Conservation (phyloP, 2,797 vertebrate genomes). For the Glyptemys insculpta region DNA sequence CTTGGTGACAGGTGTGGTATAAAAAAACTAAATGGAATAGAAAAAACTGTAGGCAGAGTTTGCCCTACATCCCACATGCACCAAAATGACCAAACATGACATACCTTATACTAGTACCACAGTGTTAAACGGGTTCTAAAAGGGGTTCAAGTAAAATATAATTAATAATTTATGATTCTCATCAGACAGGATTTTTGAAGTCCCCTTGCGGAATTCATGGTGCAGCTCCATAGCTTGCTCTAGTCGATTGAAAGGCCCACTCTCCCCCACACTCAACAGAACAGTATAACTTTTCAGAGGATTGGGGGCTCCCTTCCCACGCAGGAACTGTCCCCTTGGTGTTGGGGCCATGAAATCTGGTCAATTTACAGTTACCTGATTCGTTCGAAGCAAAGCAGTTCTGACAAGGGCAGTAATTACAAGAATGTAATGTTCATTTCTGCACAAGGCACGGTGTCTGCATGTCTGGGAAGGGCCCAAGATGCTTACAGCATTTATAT, state of each 20-base stretch:
- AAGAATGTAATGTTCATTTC: slow-evolving; percentile 63
- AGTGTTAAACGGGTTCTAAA: neutral
- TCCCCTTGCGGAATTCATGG: neutral
- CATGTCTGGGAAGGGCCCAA: slow-evolving; percentile 76
- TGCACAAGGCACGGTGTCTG: slow-evolving; percentile 66
- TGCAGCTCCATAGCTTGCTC: neutral
- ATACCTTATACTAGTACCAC: neutral
- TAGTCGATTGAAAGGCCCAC: neutral
- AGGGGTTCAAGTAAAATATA: neutral
- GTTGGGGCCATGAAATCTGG: slow-evolving; percentile 5
- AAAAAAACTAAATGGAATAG: neutral
- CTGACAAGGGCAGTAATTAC: slow-evolving; percentile 53
- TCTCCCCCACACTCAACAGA: neutral
- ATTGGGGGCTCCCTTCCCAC: slow-evolving; percentile 16
- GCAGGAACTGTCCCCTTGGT: neutral
- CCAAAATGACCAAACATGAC: neutral
- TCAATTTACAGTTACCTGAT: slow-evolving; percentile 57
- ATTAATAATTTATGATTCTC: neutral
- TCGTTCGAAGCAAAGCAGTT: slow-evolving; percentile 49
- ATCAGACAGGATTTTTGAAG: neutral
- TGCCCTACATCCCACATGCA: neutral
- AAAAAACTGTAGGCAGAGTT: slow-evolving; percentile 6
- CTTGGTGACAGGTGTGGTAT: neutral
- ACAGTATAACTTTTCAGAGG: neutral
- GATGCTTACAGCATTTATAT: slow-evolving; percentile 81